A percentile compares a stretch with the other conserved stretches of the same genome.
These are phyloP conservation scores for Seriola dumerili DNA, from an alignment of 2,113 vertebrate species.

Conservation along the genomic window DNA sequence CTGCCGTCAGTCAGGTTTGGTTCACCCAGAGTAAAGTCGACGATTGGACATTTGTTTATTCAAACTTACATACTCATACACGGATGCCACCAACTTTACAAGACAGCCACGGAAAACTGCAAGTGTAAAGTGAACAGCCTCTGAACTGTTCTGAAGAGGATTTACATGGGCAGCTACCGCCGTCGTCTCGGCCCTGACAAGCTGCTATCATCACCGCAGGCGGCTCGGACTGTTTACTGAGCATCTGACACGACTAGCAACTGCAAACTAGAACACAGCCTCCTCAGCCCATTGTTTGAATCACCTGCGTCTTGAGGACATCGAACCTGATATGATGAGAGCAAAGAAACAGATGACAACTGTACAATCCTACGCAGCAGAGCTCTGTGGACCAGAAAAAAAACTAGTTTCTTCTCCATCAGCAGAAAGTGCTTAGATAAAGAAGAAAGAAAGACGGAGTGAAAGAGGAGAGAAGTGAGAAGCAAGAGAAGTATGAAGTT, in stretches of 20 bases:
- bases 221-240: constrained; percentile 38
- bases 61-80: background rate
- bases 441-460: background rate
- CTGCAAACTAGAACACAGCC: constrained; percentile 40
- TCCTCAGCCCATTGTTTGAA: constrained; percentile 22
- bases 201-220: constrained; percentile 32
- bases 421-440: background rate
- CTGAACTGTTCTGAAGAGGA: constrained; percentile 17
- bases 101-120: constrained; percentile 1
- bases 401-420: background rate
- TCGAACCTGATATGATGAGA: constrained; percentile 37
- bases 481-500: background rate
- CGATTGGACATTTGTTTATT: background rate
- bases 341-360: constrained; percentile 28
- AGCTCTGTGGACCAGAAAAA: background rate
- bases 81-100: background rate
- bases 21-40: background rate
- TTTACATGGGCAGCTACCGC: constrained; percentile 23
- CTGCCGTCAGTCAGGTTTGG: no score
- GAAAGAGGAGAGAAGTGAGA: background rate
- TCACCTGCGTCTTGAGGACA: background rate
- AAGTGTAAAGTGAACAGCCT: constrained; percentile 7
- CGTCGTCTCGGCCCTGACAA: constrained; percentile 12
- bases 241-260: constrained; percentile 52
- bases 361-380: background rate